Conservation (phyloP, 2,113 vertebrate species). For the Megaleporinus macrocephalus region DNA sequence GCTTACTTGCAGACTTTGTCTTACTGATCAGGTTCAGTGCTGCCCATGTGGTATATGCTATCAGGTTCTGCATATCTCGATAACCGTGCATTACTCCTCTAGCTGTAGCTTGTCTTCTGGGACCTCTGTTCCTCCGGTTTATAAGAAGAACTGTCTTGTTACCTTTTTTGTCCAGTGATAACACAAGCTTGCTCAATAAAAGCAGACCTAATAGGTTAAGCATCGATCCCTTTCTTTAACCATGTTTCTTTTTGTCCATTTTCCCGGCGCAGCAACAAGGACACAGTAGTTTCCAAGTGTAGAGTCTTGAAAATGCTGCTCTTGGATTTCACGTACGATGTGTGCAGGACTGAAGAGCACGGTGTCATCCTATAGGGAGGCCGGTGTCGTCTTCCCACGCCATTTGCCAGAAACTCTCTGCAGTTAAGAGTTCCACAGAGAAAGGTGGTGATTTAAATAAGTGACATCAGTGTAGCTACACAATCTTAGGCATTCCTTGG, state of each 20-base stretch:
- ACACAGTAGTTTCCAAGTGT: conserved; percentile 44
- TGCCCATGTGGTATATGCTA: neutral
- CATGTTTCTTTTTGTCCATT: conserved; percentile 41
- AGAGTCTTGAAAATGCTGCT: conserved; percentile 58
- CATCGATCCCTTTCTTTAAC: conserved; percentile 51
- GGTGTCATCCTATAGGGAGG: conserved; percentile 37
- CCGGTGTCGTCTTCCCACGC: neutral
- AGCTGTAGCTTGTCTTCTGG: neutral
- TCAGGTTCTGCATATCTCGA: neutral
- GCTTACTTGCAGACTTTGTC: neutral
- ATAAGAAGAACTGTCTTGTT: conserved; percentile 13
- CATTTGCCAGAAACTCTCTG: conserved; percentile 1
- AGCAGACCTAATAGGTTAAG: conserved; percentile 58
- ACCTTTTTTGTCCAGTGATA: conserved; percentile 26
- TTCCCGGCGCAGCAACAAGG: conserved; percentile 36
- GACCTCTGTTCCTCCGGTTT: neutral
- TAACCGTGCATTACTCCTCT: neutral
- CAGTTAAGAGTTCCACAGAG: conserved; percentile 34
- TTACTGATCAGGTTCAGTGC: neutral
- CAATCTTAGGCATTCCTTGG: conserved; percentile 33
- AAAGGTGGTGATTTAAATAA: conserved; percentile 32
- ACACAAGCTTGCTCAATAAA: conserved; percentile 5
- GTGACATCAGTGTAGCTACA: conserved; percentile 58
- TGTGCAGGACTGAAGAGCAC: conserved; percentile 24
- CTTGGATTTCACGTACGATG: conserved; percentile 25